Conservation (phyloP, 2,113 vertebrate genomes). For the Chaetura pelagica region DNA sequence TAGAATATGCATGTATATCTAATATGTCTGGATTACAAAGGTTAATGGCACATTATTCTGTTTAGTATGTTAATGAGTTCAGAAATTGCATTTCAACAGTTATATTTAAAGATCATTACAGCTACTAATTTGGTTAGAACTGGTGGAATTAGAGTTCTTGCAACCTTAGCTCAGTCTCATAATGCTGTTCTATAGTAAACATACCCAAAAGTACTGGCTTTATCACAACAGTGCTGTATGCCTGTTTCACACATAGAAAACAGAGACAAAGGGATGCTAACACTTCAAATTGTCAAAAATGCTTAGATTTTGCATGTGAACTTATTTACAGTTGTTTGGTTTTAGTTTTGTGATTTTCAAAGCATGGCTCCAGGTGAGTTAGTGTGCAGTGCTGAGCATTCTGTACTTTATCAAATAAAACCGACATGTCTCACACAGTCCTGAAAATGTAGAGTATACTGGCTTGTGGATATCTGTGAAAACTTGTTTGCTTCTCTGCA, state of each 20-base stretch:
- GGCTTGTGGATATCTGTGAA: neutral
- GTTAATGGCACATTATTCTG: neutral
- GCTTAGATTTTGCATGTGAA: fast-evolving
- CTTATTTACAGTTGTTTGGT: fast-evolving
- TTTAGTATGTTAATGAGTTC: neutral
- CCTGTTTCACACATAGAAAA: neutral
- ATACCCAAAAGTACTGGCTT: neutral
- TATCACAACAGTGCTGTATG: neutral
- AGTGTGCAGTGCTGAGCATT: neutral
- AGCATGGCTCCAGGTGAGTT: neutral
- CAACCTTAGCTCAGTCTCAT: neutral
- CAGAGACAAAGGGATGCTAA: neutral
- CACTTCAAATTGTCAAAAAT: neutral
- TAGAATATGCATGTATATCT: neutral
- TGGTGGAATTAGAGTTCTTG: neutral
- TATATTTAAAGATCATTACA: neutral
- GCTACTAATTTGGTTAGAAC: neutral
- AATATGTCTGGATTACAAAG: neutral
- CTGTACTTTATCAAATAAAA: neutral
- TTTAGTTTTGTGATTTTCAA: neutral
- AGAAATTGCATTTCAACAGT: neutral
- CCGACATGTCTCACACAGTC: neutral
- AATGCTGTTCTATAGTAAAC: neutral
- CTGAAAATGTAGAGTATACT: neutral
- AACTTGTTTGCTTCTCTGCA: neutral